Percentiles rank a stretch among this genome's conserved stretches.
Evolutionary conservation across 2,888 invertebrate species (phyloP).

Genomic region (Crematogaster levior): DNA sequence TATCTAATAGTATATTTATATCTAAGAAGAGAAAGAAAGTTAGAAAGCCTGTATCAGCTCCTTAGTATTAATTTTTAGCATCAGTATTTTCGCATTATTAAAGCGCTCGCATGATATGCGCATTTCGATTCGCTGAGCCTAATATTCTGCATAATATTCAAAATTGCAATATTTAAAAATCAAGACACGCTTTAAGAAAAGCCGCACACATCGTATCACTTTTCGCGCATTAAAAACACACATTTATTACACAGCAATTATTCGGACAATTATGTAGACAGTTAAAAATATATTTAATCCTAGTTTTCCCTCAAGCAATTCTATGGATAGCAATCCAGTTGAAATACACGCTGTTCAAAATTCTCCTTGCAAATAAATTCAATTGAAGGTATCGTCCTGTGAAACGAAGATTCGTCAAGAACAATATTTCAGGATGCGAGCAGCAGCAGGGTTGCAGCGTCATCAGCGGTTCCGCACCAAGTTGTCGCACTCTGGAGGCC

Average conservation of each 20-base stretch:
- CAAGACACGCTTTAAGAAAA: constrained; percentile 21
- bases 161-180: not conserved
- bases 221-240: not conserved
- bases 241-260: not conserved
- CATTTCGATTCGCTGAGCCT: not conserved
- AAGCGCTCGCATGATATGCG: not conserved
- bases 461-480: constrained; percentile 77
- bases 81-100: not conserved
- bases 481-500: constrained; percentile 78
- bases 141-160: not conserved
- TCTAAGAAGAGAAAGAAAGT: not conserved
- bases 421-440: constrained; percentile 76
- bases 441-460: constrained; percentile 79
- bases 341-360: not conserved
- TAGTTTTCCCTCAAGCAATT: not conserved
- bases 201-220: not conserved
- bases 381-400: not conserved
- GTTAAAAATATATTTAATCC: not conserved
- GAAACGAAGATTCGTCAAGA: not conserved
- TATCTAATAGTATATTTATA: too few relatives aligned
- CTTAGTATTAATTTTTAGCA: constrained; percentile 20
- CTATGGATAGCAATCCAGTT: not conserved
- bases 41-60: not conserved
- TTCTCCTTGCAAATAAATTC: not conserved
- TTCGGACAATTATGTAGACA: not conserved